phyloP scores from a whole-genome alignment of 37 sponge, comb jelly and placozoan species.

The Eunapius fragilis region DNA sequence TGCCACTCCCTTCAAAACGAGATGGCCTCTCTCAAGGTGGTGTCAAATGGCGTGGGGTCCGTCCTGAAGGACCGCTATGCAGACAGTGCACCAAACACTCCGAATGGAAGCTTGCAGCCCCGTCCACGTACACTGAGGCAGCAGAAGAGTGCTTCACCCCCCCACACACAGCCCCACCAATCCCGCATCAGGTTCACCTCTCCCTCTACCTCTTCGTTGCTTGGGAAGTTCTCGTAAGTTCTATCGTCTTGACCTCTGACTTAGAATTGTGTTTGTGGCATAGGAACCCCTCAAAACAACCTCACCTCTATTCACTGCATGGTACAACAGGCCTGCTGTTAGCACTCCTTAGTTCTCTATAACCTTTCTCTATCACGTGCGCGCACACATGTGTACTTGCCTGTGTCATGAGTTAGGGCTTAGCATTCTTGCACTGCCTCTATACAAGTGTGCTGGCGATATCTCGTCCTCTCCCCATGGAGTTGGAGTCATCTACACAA shows the following conservation, averaged over 20 bases:
- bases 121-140: not conserved
- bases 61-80: constrained; percentile 58
- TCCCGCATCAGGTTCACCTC: not conserved
- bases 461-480: too few species aligned
- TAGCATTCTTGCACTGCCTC: too few species aligned
- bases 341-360: too few species aligned
- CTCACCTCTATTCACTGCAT: not conserved
- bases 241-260: not conserved
- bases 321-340: too few species aligned
- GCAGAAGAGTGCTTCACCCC: not conserved
- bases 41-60: not conserved
- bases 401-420: too few species aligned
- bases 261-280: too few species aligned
- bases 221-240: not conserved
- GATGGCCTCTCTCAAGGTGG: not conserved
- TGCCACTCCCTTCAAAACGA: not conserved
- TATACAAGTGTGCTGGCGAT: too few species aligned
- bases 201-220: not conserved
- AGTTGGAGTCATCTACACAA: too few species aligned
- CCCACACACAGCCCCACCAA: not conserved
- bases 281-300: not conserved
- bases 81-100: not conserved
- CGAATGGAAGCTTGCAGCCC: not conserved
- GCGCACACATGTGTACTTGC: too few species aligned
- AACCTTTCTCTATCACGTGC: too few species aligned